Evolutionary conservation across 2,113 vertebrate genomes (phyloP).

Genomic region (Charina bottae): DNA sequence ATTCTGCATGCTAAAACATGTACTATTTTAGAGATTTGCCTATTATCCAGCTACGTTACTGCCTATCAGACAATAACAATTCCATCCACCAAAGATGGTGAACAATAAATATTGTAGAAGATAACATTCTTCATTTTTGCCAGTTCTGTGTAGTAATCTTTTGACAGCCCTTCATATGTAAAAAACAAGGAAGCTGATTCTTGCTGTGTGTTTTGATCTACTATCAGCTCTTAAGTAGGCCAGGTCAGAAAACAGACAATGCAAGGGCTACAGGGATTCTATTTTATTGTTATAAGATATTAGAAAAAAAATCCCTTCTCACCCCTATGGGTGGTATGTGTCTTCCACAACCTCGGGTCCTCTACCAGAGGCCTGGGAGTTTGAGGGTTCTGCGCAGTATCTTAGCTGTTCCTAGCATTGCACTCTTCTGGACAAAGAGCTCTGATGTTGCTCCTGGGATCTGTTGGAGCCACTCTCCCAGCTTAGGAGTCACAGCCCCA

Average conservation of each 20-base stretch:
- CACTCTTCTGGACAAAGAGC: no score
- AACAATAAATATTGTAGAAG: background rate
- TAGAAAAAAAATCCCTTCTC: no score
- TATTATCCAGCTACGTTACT: background rate
- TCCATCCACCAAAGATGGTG: background rate
- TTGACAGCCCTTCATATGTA: background rate
- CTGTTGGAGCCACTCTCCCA: no score
- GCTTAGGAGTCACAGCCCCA: no score
- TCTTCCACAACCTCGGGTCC: no score
- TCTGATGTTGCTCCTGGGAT: no score
- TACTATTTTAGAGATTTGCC: background rate
- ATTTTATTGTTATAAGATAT: background rate
- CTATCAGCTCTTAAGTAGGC: background rate
- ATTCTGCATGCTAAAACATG: background rate
- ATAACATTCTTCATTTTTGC: background rate
- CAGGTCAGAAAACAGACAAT: background rate
- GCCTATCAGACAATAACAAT: background rate
- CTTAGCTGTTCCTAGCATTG: no score
- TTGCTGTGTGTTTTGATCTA: background rate
- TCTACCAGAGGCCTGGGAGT: no score
- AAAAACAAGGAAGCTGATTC: background rate
- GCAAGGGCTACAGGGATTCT: background rate
- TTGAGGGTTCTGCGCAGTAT: no score
- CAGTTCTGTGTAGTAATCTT: background rate
- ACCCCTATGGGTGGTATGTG: no score